These are phyloP conservation scores for Salarias fasciatus DNA, from an alignment of 2,797 vertebrate genomes.

Conservation along the genomic window DNA sequence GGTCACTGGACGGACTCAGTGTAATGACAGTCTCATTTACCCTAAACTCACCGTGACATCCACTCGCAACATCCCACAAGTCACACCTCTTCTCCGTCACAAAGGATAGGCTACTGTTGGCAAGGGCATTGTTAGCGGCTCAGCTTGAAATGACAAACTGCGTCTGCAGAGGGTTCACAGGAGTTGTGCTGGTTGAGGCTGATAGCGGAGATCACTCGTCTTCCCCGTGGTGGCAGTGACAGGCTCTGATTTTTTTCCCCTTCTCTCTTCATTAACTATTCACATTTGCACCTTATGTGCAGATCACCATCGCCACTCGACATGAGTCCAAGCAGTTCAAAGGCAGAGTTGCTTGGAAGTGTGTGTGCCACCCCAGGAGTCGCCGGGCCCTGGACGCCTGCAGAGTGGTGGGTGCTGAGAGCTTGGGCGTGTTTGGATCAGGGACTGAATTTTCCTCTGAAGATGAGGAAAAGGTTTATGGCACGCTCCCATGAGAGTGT, in stretches of 20 bases:
- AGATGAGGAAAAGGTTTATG: constrained; percentile 89
- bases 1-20: constrained; percentile 59
- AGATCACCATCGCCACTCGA: constrained; percentile 77
- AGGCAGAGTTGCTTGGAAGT: constrained; percentile 74
- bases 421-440: constrained; percentile 79
- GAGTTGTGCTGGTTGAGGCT: constrained; percentile 71
- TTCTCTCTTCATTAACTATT: constrained; percentile 79
- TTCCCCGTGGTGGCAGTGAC: constrained; percentile 67
- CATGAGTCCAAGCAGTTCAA: constrained; percentile 75
- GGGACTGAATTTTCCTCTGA: constrained; percentile 82
- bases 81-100: constrained; percentile 55
- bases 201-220: constrained; percentile 74
- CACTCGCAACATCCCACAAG: constrained; percentile 50
- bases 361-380: constrained; percentile 71
- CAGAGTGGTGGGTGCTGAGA: constrained; percentile 76
- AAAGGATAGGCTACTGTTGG: constrained; percentile 47
- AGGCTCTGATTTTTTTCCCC: constrained; percentile 55
- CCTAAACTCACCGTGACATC: constrained; percentile 47
- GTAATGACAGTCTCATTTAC: constrained; percentile 63
- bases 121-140: constrained; percentile 59
- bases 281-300: constrained; percentile 78
- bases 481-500: constrained; percentile 83
- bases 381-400: constrained; percentile 63
- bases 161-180: constrained; percentile 41
- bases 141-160: constrained; percentile 71